A percentile compares a stretch with the other conserved stretches of the same genome.
These are phyloP conservation scores for Aphelenchoides besseyi DNA, from an alignment of 1,140 invertebrate genomes.

Conservation along the genomic window DNA sequence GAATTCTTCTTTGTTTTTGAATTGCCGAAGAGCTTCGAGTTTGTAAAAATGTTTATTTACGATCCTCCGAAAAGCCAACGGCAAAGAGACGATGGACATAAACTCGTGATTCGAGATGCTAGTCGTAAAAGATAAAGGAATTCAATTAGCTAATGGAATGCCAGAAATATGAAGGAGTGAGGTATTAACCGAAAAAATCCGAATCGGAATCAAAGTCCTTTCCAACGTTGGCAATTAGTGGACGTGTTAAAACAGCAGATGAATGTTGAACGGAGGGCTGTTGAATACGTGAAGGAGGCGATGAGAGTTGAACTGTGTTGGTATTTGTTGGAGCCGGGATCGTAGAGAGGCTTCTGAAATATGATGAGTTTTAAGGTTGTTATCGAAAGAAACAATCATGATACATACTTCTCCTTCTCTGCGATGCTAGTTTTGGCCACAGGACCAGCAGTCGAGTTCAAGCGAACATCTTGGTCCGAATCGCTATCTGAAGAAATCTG, in stretches of 20 bases:
- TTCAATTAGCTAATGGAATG: neutral
- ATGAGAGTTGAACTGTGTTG: too few species aligned
- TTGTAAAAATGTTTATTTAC: neutral
- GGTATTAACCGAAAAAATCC: neutral
- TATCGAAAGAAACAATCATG: too few species aligned
- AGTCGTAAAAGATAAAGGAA: neutral
- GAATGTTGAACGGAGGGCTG: neutral
- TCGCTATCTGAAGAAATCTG: neutral
- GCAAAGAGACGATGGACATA: neutral
- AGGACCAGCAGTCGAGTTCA: too few species aligned
- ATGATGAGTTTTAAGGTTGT: too few species aligned
- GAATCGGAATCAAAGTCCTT: neutral
- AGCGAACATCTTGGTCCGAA: neutral
- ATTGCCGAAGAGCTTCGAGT: neutral
- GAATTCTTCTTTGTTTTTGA: slow-evolving; percentile 1
- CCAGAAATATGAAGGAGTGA: too few species aligned
- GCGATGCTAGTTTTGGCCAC: too few species aligned
- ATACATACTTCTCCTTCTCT: too few species aligned
- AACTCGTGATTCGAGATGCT: neutral
- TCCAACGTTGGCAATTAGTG: neutral
- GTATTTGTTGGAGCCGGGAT: too few species aligned
- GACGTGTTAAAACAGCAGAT: neutral
- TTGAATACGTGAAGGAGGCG: neutral
- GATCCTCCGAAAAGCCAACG: neutral
- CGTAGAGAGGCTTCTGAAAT: too few species aligned